Evolutionary conservation across 2,888 invertebrate species (phyloP), one percentile per base, ranked within the genome.

Genomic region (Andrena haemorrhoa): DNA sequence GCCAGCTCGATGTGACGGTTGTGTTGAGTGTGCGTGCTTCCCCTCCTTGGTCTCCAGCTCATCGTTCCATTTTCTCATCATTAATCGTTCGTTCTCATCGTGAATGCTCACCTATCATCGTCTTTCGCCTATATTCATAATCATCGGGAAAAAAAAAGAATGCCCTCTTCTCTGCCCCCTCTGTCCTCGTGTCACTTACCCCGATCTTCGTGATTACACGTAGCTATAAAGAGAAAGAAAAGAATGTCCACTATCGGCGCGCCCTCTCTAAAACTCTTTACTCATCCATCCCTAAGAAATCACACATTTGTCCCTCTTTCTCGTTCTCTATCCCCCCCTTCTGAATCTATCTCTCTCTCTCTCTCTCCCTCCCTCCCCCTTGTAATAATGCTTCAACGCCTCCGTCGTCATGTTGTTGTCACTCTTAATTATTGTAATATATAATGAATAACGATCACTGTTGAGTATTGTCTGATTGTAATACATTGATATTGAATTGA

Each of bases 391-490:
- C 93, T 93, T 93, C 93, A 93, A 93, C 90, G 93, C 93, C 93
- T 93, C 94, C 93, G 93, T 94, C 93, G 93, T 93, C 93, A 93
- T 94, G 93, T 93, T 93, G 93, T 93, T 94, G 93, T 93, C 93
- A 93, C 92, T 93, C 93, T 93, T 93, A 93, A 93, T 93, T 92
- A 93, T 92, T 93, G 93, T 94, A 93, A 93, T 93, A 93, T 93
- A 93, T 92, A 92, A 92, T 91, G 90, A 92, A 93, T 92, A 93
- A 92, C 91, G 92, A 93, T 93, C 92, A 94, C 91, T 93, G 93
- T 93, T 93, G 92, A 93, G 93, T 93, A 94, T 93, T 93, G 93
- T 93, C 93, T 93, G 93, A 93, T 93, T 93, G 93, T 94, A 93
- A 93, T 93, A 93, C 94, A 93, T 93, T 93, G 92, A 93, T 93